Percentiles rank a stretch among this genome's conserved stretches.
These are phyloP conservation scores for Ectemnius cavifrons DNA, from an alignment of 2,888 invertebrate genomes.

Conservation along the genomic window DNA sequence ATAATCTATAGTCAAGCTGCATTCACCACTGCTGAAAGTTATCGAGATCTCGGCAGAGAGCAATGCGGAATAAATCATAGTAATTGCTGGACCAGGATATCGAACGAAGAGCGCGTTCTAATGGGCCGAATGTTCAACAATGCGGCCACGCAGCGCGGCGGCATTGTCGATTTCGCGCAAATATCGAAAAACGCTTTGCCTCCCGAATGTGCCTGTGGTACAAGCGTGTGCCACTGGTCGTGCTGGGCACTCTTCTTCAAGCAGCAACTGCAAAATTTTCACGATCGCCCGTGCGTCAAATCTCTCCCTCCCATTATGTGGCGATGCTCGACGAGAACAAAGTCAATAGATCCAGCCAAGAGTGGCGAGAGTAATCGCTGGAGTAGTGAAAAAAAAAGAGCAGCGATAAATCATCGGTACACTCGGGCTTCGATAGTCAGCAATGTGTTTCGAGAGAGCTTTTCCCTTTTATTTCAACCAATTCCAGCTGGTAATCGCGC, in stretches of 20 bases:
- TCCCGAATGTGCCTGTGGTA: background rate
- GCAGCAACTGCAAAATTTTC: background rate
- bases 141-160: no score
- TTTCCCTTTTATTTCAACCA: background rate
- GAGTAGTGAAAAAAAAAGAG: background rate
- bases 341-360: background rate
- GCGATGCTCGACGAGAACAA: background rate
- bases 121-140: no score
- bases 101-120: no score
- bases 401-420: conserved; percentile 1
- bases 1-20: no score
- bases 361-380: background rate
- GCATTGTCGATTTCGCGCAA: background rate
- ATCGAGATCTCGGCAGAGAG: no score
- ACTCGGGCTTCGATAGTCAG: background rate
- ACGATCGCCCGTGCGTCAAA: background rate
- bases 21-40: no score
- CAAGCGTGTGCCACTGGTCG: no score
- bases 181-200: conserved; percentile 3
- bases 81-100: no score
- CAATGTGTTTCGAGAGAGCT: background rate
- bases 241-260: background rate
- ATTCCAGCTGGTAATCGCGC: background rate
- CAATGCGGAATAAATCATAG: conserved; percentile 25
- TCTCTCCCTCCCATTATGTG: background rate